A percentile compares a stretch with the other conserved stretches of the same genome.
phyloP scores from a whole-genome alignment of 2,797 vertebrate genomes.

The Pelodytes ibericus region DNA sequence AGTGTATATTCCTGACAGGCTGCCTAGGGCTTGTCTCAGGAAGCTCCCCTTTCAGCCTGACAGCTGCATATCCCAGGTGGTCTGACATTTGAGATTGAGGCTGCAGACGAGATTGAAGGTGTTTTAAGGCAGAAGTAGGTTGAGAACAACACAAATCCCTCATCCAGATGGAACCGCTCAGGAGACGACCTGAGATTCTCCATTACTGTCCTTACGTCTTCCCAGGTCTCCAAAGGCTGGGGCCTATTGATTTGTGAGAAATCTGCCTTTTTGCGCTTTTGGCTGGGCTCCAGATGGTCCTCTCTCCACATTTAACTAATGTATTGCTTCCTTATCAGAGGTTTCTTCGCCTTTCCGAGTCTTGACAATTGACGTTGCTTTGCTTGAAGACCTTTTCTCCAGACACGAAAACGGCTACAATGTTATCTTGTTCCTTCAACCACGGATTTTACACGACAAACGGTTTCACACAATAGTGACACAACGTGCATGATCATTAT shows the following conservation, averaged over 20 bases:
- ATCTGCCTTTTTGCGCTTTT: slow-evolving; percentile 61
- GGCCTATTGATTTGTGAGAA: slow-evolving; percentile 78
- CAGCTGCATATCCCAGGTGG: slow-evolving; percentile 96
- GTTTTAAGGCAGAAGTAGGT: slow-evolving; percentile 79
- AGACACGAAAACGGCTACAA: too few relatives aligned
- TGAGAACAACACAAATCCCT: slow-evolving; percentile 82
- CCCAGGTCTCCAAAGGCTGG: slow-evolving; percentile 77
- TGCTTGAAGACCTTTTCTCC: neutral
- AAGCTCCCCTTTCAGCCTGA: slow-evolving; percentile 84
- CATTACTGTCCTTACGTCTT: slow-evolving; percentile 79
- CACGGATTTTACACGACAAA: too few relatives aligned
- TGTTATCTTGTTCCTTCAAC: too few relatives aligned
- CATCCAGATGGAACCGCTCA: slow-evolving; percentile 81
- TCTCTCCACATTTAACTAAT: slow-evolving; percentile 57
- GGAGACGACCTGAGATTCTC: slow-evolving; percentile 86
- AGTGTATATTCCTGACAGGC: slow-evolving; percentile 62
- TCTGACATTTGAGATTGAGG: slow-evolving; percentile 93
- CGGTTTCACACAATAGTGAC: too few relatives aligned
- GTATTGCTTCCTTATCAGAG: slow-evolving; percentile 55
- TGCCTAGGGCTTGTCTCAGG: slow-evolving; percentile 64
- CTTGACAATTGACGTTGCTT: slow-evolving; percentile 48
- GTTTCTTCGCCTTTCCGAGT: slow-evolving; percentile 31
- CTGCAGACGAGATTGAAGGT: slow-evolving; percentile 86
- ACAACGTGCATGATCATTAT: too few relatives aligned
- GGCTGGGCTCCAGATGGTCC: slow-evolving; percentile 62